Evolutionary conservation across 2,113 vertebrate species (phyloP).

Genomic region (Phrynosoma platyrhinos): DNA sequence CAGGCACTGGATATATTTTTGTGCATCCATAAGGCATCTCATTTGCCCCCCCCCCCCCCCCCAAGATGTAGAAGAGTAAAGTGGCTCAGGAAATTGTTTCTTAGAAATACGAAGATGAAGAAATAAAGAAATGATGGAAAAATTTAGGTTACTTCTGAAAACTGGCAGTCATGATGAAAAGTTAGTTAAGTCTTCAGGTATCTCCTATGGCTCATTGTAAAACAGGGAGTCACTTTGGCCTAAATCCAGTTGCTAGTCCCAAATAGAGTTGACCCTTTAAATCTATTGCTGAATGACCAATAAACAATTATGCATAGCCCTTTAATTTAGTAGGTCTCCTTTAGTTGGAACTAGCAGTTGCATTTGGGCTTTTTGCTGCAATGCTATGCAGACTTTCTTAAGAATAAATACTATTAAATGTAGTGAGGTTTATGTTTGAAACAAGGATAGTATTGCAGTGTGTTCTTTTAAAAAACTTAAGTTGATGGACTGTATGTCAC

Average conservation of each 20-base stretch:
- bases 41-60: background rate
- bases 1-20: background rate
- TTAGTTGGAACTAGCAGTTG: no score
- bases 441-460: background rate
- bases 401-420: background rate
- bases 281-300: no score
- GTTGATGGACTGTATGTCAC: background rate
- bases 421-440: background rate
- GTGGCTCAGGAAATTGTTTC: background rate
- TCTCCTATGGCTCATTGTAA: background rate
- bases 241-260: background rate
- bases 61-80: background rate
- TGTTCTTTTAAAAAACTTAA: background rate
- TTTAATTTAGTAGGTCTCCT: no score
- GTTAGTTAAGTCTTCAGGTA: background rate
- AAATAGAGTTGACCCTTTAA: no score
- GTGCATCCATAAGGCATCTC: background rate
- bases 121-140: background rate
- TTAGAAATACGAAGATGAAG: background rate
- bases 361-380: no score
- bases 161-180: background rate
- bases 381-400: background rate
- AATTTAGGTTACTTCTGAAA: background rate
- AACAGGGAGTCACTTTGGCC: background rate
- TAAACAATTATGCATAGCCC: no score